Base-by-base conservation (phyloP, 2,888 invertebrate genomes). In the Meiosimyza platycephala region DNA sequence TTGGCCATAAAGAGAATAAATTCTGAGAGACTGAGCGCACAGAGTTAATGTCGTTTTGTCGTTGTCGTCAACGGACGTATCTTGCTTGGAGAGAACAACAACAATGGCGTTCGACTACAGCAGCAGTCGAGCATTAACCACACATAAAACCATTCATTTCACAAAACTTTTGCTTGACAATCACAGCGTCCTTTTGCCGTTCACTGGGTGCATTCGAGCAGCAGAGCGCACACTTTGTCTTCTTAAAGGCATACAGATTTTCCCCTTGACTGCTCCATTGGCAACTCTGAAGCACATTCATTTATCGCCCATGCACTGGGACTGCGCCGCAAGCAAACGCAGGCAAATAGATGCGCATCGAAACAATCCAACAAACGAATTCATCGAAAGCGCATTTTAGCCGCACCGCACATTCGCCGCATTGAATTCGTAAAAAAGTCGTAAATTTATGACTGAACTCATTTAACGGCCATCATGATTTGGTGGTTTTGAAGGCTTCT, bases 381-480 rank as follows among this genome's bases (percentile, higher is more conserved):
- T 51, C 72, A 60, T 48, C 71, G 74, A 74, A 74, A 74, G 70
- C 72, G 72, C 64, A 74, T 75, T 73, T 74, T 68, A 69, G 75
- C 72, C 73, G 71, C 75, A 75, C 70, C 73, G 72, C 72, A 72
- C 64, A 73, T 74, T 72, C 74, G 70, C 63, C 64, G 72, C 71
- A 66, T 70, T 68, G 71, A 73, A 73, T 65, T 71, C 69, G 64
- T 68, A 47, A 16, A 22, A 48, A 40, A 18, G 72, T 74, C 71
- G 76, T 62, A 74, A 74, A 76, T 76, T 76, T 74, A 74, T 74
- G 76, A 74, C 71, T 71, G 74, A 67, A 68, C 67, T 65, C 72
- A 72, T 74, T 68, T 55, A 67, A 52, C 65, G 7, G 12, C 52
- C 65, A 65, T 65, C 28, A 40, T 22, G 28, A 16, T 65, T 50